Base-by-base conservation (phyloP, 2,113 vertebrate genomes). In the Ictalurus furcatus region DNA sequence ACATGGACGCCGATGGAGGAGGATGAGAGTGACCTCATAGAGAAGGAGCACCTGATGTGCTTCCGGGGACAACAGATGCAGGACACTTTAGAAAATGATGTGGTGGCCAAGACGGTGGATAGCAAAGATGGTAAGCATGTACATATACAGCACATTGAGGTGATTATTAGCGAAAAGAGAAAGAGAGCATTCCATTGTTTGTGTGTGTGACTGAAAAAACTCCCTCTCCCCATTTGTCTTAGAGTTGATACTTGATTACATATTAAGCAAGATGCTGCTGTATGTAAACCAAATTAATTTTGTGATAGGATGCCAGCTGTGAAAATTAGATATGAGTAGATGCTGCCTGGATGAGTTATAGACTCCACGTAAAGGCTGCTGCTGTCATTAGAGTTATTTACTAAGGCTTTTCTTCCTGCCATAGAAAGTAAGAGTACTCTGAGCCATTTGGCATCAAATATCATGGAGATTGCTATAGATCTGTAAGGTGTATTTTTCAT, bases 1-100 rank as follows among this genome's bases (percentile, higher is more conserved):
- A 98, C 98, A 0, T 99, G 98, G 98, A 97, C 97, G 12, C 98
- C 98, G 1, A 92, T 99, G 76, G 98, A 99, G 88, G 97, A 99
- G 91, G 98, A 99, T 28, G 98, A 99, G 93, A 98, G 98, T 54
- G 97, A 99, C 92, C 95, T 99, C 44, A 98, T 99, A 83, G 98
- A 99, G 85, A 95, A 95, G 90, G 98, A 99, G 92, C 98, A 99
- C 91, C 96, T 99, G 90, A 95, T 73, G 52, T 94, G 96, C 92
- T 99, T 99, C 94, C 96, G 94, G 48, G 98, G 98, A 58, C 97
- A 99, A 58, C 97, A 97, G 87, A 94, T 97, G 94, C 97, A 98
- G 79, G 97, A 99, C 93, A 97, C 93, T 89, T 97, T 98, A 90
- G 97, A 99, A 92, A 95, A 96, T 56, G 97, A 99, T 91, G 88